Conservation (phyloP, 2,113 vertebrate species). For the Thinocorus orbignyianus region DNA sequence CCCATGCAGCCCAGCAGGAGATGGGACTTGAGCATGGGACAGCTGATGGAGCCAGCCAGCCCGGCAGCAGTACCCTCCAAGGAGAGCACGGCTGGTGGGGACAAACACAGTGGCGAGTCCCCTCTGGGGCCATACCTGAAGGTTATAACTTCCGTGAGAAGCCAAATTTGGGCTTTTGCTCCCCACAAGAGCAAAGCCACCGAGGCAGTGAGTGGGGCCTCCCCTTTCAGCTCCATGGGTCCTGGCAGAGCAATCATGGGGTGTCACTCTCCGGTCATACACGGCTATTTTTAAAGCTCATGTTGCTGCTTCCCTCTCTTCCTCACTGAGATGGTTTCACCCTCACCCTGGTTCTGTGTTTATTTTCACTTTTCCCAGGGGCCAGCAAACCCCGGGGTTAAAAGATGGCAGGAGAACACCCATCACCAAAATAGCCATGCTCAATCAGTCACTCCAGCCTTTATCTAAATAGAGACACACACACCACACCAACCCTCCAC, state of each 20-base stretch:
- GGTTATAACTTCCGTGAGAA: fast-evolving
- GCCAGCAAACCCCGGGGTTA: neutral
- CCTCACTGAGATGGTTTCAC: neutral
- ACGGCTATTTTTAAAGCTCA: neutral
- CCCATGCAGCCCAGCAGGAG: neutral
- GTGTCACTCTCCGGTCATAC: too few species aligned
- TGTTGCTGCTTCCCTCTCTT: neutral
- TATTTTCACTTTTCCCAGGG: neutral
- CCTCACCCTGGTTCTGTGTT: neutral
- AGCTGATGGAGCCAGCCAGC: neutral
- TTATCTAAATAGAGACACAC: neutral
- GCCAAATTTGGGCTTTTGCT: neutral
- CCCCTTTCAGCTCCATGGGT: neutral
- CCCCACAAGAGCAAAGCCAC: fast-evolving
- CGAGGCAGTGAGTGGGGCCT: fast-evolving
- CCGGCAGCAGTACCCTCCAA: neutral
- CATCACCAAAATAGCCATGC: neutral
- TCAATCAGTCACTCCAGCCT: neutral
- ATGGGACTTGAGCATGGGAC: too few species aligned
- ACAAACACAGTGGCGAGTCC: fast-evolving
- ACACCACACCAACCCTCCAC: too few species aligned
- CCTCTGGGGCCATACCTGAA: fast-evolving
- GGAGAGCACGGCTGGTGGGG: fast-evolving
- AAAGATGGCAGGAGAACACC: too few species aligned
- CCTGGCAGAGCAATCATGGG: fast-evolving